phyloP scores from a whole-genome alignment of 1,140 invertebrate genomes.

The Dolichoris vasculosae region DNA sequence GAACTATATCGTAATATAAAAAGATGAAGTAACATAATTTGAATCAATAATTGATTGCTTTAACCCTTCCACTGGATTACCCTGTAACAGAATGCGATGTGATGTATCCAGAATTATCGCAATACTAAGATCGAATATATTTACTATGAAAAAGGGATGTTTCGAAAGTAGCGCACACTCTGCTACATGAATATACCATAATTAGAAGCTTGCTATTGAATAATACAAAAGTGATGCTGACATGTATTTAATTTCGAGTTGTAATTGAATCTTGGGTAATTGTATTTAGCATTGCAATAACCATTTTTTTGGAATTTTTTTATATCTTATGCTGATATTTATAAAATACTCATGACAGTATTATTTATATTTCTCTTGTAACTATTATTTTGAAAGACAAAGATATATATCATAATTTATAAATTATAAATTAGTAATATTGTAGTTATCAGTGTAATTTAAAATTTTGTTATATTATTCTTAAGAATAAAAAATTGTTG shows the following conservation, averaged over 20 bases:
- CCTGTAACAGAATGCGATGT: constrained; percentile 54
- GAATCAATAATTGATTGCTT: background rate
- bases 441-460: too few species aligned
- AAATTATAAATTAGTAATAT: too few species aligned
- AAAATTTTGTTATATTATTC: too few species aligned
- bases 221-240: background rate
- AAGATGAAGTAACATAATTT: constrained; percentile 19
- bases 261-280: background rate
- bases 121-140: background rate
- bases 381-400: too few species aligned
- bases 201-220: background rate
- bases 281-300: background rate
- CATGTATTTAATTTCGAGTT: background rate
- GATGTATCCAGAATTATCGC: background rate
- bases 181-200: background rate
- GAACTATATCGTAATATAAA: background rate
- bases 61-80: constrained; percentile 51
- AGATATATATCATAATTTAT: too few species aligned
- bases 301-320: background rate
- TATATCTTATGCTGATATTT: background rate
- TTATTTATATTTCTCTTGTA: background rate
- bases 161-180: background rate
- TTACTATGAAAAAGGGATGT: constrained; percentile 5
- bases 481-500: too few species aligned
- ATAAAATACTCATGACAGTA: background rate